Conservation (phyloP, 2,113 vertebrate genomes). For the Pygathrix nemaeus region DNA sequence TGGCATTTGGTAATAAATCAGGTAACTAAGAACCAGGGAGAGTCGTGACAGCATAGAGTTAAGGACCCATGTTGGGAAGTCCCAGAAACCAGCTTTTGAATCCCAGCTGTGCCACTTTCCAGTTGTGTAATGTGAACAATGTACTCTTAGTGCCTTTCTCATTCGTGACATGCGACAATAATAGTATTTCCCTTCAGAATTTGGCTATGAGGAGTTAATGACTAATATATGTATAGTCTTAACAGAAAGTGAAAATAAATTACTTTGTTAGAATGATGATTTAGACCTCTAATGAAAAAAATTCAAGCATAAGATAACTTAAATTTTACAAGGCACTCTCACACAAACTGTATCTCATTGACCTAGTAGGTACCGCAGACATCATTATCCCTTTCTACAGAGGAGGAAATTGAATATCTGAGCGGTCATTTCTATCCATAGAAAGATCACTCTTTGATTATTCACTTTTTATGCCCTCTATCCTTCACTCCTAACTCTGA, state of each 20-base stretch:
- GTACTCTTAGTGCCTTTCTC: background rate
- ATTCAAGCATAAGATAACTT: background rate
- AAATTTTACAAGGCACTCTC: background rate
- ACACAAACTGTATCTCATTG: background rate
- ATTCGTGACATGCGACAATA: background rate
- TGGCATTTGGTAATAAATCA: background rate
- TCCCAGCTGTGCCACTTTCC: background rate
- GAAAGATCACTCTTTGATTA: background rate
- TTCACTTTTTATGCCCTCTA: background rate
- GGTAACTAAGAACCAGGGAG: background rate
- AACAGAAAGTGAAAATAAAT: background rate
- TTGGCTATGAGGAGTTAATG: background rate
- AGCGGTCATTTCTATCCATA: background rate
- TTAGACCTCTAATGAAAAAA: background rate
- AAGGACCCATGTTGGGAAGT: background rate
- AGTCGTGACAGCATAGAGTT: rapidly evolving
- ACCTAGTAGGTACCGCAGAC: background rate
- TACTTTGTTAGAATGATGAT: background rate
- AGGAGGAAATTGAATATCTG: background rate
- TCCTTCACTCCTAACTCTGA: background rate
- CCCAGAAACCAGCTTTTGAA: background rate
- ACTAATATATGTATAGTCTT: background rate
- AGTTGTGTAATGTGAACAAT: background rate
- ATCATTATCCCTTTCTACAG: background rate
- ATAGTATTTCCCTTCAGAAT: background rate